Base-by-base conservation (phyloP, 2,888 invertebrate genomes). In the Archaeoteleia sp. region DNA sequence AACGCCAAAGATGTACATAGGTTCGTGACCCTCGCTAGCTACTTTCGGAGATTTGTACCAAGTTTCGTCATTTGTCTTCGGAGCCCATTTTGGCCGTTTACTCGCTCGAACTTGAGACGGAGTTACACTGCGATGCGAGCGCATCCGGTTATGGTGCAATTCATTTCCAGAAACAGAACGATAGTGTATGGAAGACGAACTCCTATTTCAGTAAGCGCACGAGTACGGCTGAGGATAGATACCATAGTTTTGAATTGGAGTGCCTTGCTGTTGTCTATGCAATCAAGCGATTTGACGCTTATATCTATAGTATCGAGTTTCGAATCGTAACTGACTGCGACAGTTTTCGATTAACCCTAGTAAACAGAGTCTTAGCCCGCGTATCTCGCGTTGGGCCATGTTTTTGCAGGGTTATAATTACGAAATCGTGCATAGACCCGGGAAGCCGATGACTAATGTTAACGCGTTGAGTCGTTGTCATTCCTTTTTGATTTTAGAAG, bases 301-400 rank as follows among this genome's bases (percentile, higher is more conserved):
- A 80, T 40, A 14, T 82, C 0, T 67, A 60, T 0, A 76, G 77
- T 0, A 60, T 68, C 1, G 51, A 40, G 3, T 80, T 81, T 34
- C 72, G 67, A 8, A 72, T 82, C 0, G 15, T 77, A 1, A 80
- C 77, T 0, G 80, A 79, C 55, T 80, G 81, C 12, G 70, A 76
- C 20, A 70, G 69, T 45, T 73, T 73, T 45, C 35, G 61, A 0
- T 29, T 76, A 0, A 69, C 72, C 0, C 15, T 4, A 63, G 57
- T 8, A 74, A 72, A 12, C 45, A 70, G 6, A 48, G 55, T 1
- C 29, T 67, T 1, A 74, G 71, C 34, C 68, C 67, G 2, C 58
- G 68, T 12, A 73, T 72, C 1, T 60, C 62, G 0, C 60, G 70
- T 1, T 73, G 73, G 71, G 66, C 55, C 0, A 15, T 73, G 30